These are phyloP conservation scores for Pterocles orientalis DNA, from an alignment of 2,113 vertebrate species.

Conservation along the genomic window DNA sequence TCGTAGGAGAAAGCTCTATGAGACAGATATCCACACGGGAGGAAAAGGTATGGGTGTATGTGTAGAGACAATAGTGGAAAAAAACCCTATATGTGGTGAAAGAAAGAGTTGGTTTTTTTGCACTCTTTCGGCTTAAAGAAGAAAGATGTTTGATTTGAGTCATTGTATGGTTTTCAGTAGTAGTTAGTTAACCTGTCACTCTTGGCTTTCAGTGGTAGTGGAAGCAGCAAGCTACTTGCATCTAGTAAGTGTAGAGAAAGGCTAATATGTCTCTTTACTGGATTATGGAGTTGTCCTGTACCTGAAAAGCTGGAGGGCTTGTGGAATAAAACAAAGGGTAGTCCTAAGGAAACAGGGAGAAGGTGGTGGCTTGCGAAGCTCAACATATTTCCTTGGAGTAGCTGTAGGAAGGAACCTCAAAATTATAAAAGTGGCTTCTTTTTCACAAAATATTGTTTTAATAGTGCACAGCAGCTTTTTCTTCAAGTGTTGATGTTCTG, in stretches of 20 bases:
- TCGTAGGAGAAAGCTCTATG: not conserved
- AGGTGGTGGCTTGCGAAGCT: not conserved
- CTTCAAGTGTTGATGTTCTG: not conserved
- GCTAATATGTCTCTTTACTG: not conserved
- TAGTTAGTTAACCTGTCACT: not conserved
- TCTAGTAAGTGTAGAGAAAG: not conserved
- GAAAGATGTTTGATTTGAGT: not conserved
- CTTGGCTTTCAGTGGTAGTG: not conserved
- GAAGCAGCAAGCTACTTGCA: not conserved
- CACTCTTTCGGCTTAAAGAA: not conserved
- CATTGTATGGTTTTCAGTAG: not conserved
- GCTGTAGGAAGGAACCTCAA: not conserved
- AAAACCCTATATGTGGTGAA: not conserved
- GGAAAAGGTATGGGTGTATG: not conserved
- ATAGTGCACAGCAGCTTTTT: not conserved
- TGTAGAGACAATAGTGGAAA: not conserved
- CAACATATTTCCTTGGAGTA: not conserved
- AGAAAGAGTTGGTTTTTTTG: not conserved
- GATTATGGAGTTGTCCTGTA: not conserved
- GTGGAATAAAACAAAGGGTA: not conserved
- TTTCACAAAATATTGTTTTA: not conserved
- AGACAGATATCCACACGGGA: not conserved
- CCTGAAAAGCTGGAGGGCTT: not conserved
- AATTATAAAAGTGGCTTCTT: not conserved
- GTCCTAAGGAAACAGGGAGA: not conserved